phyloP scores from a whole-genome alignment of 1,140 invertebrate genomes.

The Pseudomyrmex gracilis region DNA sequence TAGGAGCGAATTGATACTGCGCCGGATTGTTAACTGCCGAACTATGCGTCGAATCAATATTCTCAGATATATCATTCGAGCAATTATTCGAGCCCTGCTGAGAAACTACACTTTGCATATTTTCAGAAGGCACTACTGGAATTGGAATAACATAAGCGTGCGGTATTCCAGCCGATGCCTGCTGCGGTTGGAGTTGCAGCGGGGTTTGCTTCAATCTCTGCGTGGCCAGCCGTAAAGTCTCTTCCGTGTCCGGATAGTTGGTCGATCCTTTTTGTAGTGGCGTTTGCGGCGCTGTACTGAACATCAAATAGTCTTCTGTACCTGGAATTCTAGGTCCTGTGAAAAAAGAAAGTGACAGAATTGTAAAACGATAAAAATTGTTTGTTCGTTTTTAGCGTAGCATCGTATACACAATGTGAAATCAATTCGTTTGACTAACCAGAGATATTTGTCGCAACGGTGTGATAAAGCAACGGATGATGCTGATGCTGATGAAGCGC shows the following conservation, averaged over 20 bases:
- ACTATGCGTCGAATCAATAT: conserved; percentile 70
- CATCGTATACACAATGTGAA: neutral
- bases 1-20: conserved; percentile 80
- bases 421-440: conserved; percentile 64
- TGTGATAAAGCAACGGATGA: conserved; percentile 83
- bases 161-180: conserved; percentile 76
- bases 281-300: conserved; percentile 83
- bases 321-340: conserved; percentile 80
- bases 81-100: conserved; percentile 67
- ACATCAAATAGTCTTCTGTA: conserved; percentile 84
- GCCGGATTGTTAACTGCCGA: conserved; percentile 68
- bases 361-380: conserved; percentile 16
- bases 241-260: conserved; percentile 83
- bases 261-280: conserved; percentile 81
- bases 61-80: conserved; percentile 65
- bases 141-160: conserved; percentile 84
- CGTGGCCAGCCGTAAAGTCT: conserved; percentile 83
- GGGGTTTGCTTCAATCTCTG: conserved; percentile 83
- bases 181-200: conserved; percentile 72
- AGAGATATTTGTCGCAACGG: conserved; percentile 76
- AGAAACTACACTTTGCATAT: conserved; percentile 75
- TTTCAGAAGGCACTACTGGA: conserved; percentile 83
- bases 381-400: neutral
- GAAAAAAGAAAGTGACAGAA: conserved; percentile 36
- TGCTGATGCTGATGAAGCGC: conserved; percentile 83